Percentiles rank a stretch among this genome's conserved stretches.
Evolutionary conservation across 2,113 vertebrate genomes (phyloP).

Genomic region (Urocolius indicus): DNA sequence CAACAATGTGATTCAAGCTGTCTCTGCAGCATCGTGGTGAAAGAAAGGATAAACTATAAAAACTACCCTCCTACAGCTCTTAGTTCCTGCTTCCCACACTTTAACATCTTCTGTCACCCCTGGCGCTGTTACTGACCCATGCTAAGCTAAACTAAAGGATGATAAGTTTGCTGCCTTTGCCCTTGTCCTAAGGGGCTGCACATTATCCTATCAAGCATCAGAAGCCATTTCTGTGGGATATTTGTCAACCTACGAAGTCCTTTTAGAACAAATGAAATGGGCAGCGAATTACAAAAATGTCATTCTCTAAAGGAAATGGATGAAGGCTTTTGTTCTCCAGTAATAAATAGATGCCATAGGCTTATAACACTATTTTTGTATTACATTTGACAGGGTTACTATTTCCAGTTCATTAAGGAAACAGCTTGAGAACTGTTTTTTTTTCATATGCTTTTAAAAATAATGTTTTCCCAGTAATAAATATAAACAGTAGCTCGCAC

Average conservation of each 20-base stretch:
- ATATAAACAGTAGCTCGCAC: conserved; percentile 65
- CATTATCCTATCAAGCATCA: conserved; percentile 90
- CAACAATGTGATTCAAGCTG: conserved; percentile 85
- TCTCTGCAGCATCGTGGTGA: conserved; percentile 80
- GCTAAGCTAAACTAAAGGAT: conserved; percentile 89
- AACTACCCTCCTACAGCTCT: conserved; percentile 85
- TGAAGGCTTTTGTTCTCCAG: conserved; percentile 84
- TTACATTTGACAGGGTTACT: conserved; percentile 85
- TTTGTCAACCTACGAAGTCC: conserved; percentile 86
- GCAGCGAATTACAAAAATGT: conserved; percentile 87
- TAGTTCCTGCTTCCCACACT: conserved; percentile 86
- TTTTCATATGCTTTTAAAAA: conserved; percentile 79
- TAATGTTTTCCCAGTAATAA: conserved; percentile 74
- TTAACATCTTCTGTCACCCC: conserved; percentile 86
- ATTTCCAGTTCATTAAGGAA: conserved; percentile 85
- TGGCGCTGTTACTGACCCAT: conserved; percentile 88
- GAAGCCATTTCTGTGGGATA: conserved; percentile 85
- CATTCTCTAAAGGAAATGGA: conserved; percentile 87
- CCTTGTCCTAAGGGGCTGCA: conserved; percentile 87
- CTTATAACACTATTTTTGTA: conserved; percentile 86
- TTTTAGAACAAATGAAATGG: conserved; percentile 88
- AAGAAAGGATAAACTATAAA: conserved; percentile 87
- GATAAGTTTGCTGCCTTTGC: conserved; percentile 89
- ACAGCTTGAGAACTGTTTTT: conserved; percentile 82
- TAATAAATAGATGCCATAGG: conserved; percentile 84